These are phyloP conservation scores for Agriotes lineatus DNA, from an alignment of 2,888 invertebrate species.

Conservation along the genomic window DNA sequence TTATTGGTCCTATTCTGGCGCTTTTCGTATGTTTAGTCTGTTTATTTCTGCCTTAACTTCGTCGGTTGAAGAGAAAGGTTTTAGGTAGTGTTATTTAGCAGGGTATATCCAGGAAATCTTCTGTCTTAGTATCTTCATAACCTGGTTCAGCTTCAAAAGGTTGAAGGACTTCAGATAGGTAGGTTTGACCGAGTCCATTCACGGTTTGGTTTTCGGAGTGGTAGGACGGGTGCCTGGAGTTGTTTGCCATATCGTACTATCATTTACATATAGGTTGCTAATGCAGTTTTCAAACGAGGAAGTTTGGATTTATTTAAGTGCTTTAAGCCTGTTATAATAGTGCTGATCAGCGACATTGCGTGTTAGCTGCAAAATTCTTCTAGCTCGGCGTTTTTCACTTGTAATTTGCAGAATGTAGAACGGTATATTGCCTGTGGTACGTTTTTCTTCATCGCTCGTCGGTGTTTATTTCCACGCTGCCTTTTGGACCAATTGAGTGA, in stretches of 20 bases:
- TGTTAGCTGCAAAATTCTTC: background rate
- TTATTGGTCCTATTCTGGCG: background rate
- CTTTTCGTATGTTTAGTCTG: background rate
- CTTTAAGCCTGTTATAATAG: background rate
- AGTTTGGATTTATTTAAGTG: background rate
- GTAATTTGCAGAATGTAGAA: background rate
- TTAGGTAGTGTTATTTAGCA: no score
- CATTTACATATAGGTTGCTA: background rate
- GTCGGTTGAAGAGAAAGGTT: background rate
- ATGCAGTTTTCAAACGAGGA: background rate
- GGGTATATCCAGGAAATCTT: background rate
- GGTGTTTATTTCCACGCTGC: background rate
- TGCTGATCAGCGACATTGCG: background rate
- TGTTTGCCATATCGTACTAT: background rate
- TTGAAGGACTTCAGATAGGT: background rate
- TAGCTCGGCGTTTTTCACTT: background rate
- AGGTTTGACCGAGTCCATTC: background rate
- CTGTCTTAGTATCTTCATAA: background rate
- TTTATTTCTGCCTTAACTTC: background rate
- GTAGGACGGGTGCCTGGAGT: background rate
- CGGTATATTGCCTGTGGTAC: background rate
- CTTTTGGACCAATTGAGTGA: background rate
- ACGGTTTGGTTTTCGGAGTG: background rate
- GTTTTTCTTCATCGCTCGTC: background rate
- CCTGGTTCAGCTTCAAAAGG: background rate